Evolutionary conservation across 2,888 invertebrate species (phyloP).

Genomic region (Sinodicranocentrus sp.): DNA sequence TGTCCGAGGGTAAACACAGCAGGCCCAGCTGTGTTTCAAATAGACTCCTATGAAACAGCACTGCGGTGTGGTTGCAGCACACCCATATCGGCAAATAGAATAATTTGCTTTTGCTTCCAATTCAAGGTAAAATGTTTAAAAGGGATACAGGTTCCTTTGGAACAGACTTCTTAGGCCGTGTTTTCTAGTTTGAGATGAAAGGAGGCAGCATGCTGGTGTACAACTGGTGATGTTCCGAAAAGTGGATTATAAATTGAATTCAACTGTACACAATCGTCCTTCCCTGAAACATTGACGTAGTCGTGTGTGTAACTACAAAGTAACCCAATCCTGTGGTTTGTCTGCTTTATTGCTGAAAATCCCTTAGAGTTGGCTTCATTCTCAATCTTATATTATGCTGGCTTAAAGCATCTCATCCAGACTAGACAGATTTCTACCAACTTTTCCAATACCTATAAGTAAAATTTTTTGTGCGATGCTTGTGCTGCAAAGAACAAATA

Average conservation of each 20-base stretch:
- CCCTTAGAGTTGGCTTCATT: conserved; percentile 26
- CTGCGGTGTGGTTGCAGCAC: not conserved
- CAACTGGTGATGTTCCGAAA: not conserved
- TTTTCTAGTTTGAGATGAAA: no score
- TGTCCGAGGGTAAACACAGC: conserved; percentile 28
- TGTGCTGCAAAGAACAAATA: no score
- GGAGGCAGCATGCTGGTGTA: conserved; percentile 11
- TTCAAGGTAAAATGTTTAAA: conserved; percentile 24
- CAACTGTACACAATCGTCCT: conserved; percentile 25
- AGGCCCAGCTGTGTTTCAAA: conserved; percentile 10
- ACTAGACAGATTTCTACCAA: no score
- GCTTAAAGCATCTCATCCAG: no score
- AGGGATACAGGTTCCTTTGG: no score
- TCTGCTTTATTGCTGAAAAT: conserved; percentile 44
- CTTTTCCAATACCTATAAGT: no score
- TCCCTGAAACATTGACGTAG: not conserved
- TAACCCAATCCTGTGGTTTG: conserved; percentile 42
- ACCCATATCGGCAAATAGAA: conserved; percentile 1
- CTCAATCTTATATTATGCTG: no score
- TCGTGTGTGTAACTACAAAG: conserved; percentile 28
- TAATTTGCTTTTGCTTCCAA: conserved; percentile 10
- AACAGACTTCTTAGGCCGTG: no score
- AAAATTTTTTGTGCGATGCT: no score
- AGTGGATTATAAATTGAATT: conserved; percentile 58
- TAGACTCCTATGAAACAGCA: not conserved